A percentile compares a stretch with the other conserved stretches of the same genome.
These are phyloP conservation scores for Caenorhabditis sp. DNA, from an alignment of 2,888 invertebrate species.

Conservation along the genomic window DNA sequence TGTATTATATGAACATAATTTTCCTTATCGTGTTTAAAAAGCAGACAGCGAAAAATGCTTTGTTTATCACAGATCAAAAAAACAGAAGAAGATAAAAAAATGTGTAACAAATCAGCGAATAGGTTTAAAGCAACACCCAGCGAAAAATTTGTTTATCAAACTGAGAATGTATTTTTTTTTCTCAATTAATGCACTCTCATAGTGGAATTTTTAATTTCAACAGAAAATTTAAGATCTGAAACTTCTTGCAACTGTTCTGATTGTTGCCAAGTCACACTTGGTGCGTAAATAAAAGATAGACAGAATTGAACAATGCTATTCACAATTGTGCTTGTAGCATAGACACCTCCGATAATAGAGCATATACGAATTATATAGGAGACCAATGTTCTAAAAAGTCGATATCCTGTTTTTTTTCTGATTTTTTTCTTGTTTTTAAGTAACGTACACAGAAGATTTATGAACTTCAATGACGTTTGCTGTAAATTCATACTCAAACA, in stretches of 20 bases:
- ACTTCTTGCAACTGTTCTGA: neutral
- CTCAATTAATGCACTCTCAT: slow-evolving; percentile 66
- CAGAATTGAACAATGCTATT: slow-evolving; percentile 66
- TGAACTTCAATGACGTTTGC: slow-evolving; percentile 80
- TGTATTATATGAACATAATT: no score
- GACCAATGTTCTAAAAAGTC: slow-evolving; percentile 83
- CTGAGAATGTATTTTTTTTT: no score
- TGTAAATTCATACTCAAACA: slow-evolving; percentile 80
- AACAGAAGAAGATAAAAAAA: no score
- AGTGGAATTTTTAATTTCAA: slow-evolving; percentile 56
- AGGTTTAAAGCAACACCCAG: no score
- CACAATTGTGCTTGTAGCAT: slow-evolving; percentile 87
- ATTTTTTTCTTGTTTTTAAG: neutral
- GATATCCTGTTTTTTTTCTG: slow-evolving; percentile 11
- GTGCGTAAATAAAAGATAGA: slow-evolving; percentile 49
- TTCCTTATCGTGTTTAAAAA: no score
- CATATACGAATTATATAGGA: slow-evolving; percentile 93
- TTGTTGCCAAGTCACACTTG: neutral
- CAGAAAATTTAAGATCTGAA: slow-evolving; percentile 20
- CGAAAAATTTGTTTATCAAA: no score
- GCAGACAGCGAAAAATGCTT: no score
- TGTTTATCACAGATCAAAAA: neutral
- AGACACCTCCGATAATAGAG: slow-evolving; percentile 94
- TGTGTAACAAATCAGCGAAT: no score
- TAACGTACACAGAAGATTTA: slow-evolving; percentile 58